Conservation (phyloP, 2,797 vertebrate genomes). For the Malurus splendens region DNA sequence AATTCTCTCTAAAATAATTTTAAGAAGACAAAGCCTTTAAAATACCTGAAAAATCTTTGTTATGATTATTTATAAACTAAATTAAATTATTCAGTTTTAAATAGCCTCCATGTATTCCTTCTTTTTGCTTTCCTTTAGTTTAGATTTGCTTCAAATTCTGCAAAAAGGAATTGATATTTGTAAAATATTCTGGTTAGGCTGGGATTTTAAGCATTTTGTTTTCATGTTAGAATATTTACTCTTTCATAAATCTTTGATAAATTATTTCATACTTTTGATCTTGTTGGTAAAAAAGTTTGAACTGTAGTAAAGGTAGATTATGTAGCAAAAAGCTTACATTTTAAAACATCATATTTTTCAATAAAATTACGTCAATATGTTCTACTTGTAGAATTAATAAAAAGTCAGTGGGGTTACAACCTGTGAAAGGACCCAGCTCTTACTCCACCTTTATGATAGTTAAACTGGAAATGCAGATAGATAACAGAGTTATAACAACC, state of each 20-base stretch:
- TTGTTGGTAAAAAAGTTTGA: background rate
- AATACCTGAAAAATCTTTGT: accelerated
- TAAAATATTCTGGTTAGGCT: background rate
- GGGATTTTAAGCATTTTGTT: background rate
- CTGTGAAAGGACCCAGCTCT: background rate
- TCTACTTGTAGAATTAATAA: background rate
- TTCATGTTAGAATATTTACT: background rate
- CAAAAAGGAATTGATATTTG: background rate
- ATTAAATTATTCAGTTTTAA: background rate
- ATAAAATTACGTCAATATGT: background rate
- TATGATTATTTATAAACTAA: background rate
- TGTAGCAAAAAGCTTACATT: background rate
- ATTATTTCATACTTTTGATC: background rate
- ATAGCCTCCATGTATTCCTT: background rate
- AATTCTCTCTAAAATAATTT: background rate
- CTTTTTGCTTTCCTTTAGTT: background rate
- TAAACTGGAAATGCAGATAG: background rate
- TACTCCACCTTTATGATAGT: background rate
- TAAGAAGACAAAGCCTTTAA: background rate
- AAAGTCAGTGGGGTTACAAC: background rate
- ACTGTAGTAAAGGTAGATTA: background rate
- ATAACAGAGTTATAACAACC: background rate
- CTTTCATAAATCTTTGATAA: background rate
- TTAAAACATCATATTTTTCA: background rate
- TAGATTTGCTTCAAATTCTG: background rate